Evolutionary conservation across 2,797 vertebrate species (phyloP).

Genomic region (Arnoldichthys spilopterus): DNA sequence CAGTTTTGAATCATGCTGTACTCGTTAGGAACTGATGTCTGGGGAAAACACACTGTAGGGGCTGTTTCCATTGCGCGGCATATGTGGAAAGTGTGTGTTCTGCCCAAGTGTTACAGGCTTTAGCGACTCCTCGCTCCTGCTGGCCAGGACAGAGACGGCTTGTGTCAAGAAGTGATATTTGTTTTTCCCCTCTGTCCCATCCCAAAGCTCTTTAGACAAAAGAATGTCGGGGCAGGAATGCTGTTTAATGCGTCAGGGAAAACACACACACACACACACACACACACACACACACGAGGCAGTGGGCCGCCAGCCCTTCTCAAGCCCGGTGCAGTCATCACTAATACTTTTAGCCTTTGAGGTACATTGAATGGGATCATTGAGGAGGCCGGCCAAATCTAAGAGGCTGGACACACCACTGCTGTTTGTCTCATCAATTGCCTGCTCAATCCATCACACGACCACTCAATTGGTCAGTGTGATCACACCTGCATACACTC

Average conservation of each 20-base stretch:
- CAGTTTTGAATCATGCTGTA: constrained; percentile 55
- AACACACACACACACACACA: constrained; percentile 36
- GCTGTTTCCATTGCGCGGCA: constrained; percentile 67
- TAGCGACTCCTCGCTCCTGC: constrained; percentile 61
- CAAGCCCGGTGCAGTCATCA: constrained; percentile 45
- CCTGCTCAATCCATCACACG: constrained; percentile 58
- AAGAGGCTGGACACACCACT: constrained; percentile 43
- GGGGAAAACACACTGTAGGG: constrained; percentile 62
- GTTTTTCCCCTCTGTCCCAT: constrained; percentile 73
- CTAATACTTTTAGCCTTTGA: constrained; percentile 45
- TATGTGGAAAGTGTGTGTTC: constrained; percentile 68
- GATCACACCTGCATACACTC: constrained; percentile 36
- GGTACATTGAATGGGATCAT: constrained; percentile 46
- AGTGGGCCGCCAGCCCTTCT: constrained; percentile 20
- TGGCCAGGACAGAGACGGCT: constrained; percentile 61
- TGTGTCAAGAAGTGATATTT: constrained; percentile 67
- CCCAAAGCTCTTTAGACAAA: constrained; percentile 66
- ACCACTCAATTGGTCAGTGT: constrained; percentile 43
- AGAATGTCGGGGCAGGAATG: constrained; percentile 68
- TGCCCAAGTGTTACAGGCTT: constrained; percentile 69
- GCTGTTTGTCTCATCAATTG: constrained; percentile 72
- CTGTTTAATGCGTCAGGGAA: constrained; percentile 59
- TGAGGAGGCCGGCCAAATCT: constrained; percentile 56
- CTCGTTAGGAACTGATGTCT: constrained; percentile 64
- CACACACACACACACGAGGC: constrained; percentile 27